Evolutionary conservation across 2,113 vertebrate species (phyloP).

Genomic region (Balaeniceps rex): DNA sequence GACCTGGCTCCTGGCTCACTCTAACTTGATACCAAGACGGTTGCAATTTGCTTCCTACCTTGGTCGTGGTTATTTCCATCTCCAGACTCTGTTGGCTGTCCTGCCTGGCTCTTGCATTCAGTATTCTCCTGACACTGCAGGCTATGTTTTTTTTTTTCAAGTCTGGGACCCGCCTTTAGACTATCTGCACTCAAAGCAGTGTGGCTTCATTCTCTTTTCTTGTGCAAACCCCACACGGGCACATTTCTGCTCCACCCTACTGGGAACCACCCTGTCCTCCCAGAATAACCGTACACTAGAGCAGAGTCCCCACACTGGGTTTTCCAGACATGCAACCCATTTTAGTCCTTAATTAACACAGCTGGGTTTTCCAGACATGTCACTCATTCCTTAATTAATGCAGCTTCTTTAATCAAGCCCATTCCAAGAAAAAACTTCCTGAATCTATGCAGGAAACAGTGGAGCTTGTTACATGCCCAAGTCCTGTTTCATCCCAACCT

Average conservation of each 20-base stretch:
- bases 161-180: neutral
- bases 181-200: neutral
- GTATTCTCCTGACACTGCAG: neutral
- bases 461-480: neutral
- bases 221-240: neutral
- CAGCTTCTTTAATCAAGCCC: neutral
- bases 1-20: rapidly evolving
- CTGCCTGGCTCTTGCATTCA: neutral
- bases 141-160: neutral
- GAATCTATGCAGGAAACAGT: neutral
- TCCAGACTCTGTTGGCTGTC: neutral
- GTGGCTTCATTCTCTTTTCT: neutral
- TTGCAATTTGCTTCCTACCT: neutral
- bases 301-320: neutral
- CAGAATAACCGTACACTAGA: neutral
- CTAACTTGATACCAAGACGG: neutral
- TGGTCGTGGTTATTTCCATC: neutral
- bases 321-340: neutral
- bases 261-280: neutral
- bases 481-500: neutral
- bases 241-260: neutral
- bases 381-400: neutral
- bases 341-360: neutral
- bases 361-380: neutral
- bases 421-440: neutral